Base-by-base conservation (phyloP, 1,140 invertebrate species). In the Batillaria attramentaria region DNA sequence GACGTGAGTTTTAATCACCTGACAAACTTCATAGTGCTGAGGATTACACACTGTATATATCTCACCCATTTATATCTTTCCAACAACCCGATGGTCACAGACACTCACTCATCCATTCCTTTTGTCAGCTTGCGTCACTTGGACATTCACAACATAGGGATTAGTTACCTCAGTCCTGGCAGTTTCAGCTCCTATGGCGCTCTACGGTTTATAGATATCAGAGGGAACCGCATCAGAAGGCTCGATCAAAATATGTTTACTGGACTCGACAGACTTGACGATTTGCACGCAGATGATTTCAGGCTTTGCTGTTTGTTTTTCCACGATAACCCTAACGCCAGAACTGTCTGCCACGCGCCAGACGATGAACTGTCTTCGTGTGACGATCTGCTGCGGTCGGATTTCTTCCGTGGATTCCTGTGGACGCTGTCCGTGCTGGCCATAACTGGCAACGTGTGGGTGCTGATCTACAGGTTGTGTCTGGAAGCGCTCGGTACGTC, bases 361-460 rank as follows among this genome's bases (percentile, higher is more conserved):
- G 37, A 57, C 13, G 83, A 82, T 57, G 77, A 81, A 68, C 68
- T 86, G 37, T 84, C 83, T 4, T 86, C 84, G 10, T 86, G 84
- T 60, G 60, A 73, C 6, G 78, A 84, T 54, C 43, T 86, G 41
- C 74, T 86, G 60, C 46, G 72, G n/a, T 68, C 75, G 28, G 50
- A 68, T n/a, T 35, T 79, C 33, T 73, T 86, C 16, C 73, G 80
- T 4, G 78, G 82, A 28, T 50, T 57, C 24, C 60, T 86, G 0
- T 86, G 83, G 84, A 39, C 83, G 50, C 50, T 84, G 18, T 82
- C 80, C 1, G 54, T 79, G 0, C 6, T 83, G 20, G 57, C 84
- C 4, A 33, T 86, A n/a, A 18, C 78, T 6, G 85, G 85, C 18
- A 86, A 86, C 77, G 37, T 72, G 18, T 39, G 75, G 2, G 81